Evolutionary conservation across 2,113 vertebrate species (phyloP).

Genomic region (Hippolais icterina): DNA sequence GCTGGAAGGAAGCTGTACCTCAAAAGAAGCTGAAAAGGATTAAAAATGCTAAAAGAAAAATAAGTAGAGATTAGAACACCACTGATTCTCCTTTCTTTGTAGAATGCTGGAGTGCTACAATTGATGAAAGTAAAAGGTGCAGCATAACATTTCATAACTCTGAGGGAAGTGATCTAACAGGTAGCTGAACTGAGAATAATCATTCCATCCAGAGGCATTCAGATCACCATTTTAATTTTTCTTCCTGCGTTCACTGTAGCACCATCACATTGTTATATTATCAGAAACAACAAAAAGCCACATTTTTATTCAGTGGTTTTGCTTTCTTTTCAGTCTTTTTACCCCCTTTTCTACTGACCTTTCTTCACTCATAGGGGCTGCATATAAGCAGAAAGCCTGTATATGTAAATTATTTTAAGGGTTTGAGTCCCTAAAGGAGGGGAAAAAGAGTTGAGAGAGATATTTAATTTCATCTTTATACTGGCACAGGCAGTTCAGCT

Average conservation of each 20-base stretch:
- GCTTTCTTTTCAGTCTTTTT: not conserved
- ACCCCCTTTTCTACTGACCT: not conserved
- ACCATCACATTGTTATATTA: not conserved
- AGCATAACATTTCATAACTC: not conserved
- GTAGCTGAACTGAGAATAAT: not conserved
- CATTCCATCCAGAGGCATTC: not conserved
- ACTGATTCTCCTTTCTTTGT: not conserved
- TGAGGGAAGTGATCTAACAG: not conserved
- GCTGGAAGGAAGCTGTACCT: conserved; percentile 22
- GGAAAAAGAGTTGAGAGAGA: not conserved
- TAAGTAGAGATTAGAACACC: conserved; percentile 7
- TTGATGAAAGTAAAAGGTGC: not conserved
- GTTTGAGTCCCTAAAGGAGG: not conserved
- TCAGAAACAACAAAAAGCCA: not conserved
- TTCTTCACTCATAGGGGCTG: not conserved
- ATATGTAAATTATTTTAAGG: not conserved
- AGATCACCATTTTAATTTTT: not conserved
- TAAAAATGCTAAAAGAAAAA: not conserved
- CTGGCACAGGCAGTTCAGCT: not conserved
- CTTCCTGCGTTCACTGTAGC: not conserved
- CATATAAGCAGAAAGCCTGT: not conserved
- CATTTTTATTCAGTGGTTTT: not conserved
- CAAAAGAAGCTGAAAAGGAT: conserved; percentile 40
- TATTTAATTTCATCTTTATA: not conserved
- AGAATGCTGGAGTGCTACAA: not conserved